Conservation (phyloP, 1,140 invertebrate species). For the Zophobas morio region DNA sequence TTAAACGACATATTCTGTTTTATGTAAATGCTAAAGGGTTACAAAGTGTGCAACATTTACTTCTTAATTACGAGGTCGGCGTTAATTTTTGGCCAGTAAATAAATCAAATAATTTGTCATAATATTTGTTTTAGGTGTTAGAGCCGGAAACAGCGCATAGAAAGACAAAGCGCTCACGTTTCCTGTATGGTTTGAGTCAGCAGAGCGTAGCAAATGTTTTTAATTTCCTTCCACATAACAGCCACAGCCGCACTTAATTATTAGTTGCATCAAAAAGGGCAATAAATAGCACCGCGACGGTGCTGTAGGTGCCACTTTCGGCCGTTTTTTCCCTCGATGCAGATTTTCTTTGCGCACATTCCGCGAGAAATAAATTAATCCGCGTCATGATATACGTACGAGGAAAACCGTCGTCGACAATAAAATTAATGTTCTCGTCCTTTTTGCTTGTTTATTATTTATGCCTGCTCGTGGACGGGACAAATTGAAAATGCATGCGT, state of each 20-base stretch:
- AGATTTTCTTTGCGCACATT: slow-evolving; percentile 12
- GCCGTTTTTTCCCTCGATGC: slow-evolving; percentile 1
- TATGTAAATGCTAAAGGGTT: background rate
- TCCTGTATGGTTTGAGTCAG: slow-evolving; percentile 44
- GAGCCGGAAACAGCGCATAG: slow-evolving; percentile 27
- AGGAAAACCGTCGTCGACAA: slow-evolving; percentile 45
- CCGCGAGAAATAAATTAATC: slow-evolving; percentile 21
- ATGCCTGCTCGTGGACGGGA: slow-evolving; percentile 48
- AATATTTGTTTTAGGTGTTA: slow-evolving; percentile 42
- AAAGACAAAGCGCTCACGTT: slow-evolving; percentile 39
- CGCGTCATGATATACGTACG: slow-evolving; percentile 3
- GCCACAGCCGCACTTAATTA: slow-evolving; percentile 29
- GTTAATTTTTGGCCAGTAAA: slow-evolving; percentile 14
- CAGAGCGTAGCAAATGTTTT: slow-evolving; percentile 48
- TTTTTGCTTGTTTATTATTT: slow-evolving; percentile 51
- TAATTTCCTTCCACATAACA: slow-evolving; percentile 45
- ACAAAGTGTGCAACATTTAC: background rate
- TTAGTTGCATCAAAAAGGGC: slow-evolving; percentile 15
- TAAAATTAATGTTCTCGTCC: slow-evolving; percentile 50
- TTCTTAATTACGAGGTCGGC: slow-evolving; percentile 3
- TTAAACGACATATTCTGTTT: background rate
- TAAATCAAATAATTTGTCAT: slow-evolving; percentile 36
- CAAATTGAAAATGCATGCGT: slow-evolving; percentile 55
- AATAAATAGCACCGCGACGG: slow-evolving; percentile 7
- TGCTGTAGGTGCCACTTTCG: background rate